phyloP scores from a whole-genome alignment of 2,888 invertebrate genomes.

The Heliconius sara region DNA sequence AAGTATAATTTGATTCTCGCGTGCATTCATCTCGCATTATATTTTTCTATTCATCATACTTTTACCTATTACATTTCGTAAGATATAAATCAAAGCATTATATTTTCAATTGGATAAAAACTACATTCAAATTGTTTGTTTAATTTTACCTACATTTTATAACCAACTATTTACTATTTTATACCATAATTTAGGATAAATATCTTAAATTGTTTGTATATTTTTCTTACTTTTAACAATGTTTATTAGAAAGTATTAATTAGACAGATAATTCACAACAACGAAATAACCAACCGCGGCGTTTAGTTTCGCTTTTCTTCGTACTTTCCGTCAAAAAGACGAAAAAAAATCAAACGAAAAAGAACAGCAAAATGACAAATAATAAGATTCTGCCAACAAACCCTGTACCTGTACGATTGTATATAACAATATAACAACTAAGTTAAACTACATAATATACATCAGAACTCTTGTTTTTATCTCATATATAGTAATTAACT shows the following conservation, averaged over 20 bases:
- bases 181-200: background rate
- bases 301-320: background rate
- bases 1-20: conserved; percentile 61
- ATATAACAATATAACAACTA: no score
- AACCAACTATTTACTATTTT: background rate
- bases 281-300: background rate
- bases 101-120: conserved; percentile 2
- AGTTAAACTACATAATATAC: background rate
- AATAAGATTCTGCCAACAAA: background rate
- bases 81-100: conserved; percentile 22
- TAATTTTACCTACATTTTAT: background rate
- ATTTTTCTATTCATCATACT: conserved; percentile 46
- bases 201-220: no score
- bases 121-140: background rate
- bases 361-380: background rate
- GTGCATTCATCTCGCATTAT: conserved; percentile 52
- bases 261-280: background rate
- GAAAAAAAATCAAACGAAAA: background rate
- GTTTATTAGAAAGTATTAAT: no score
- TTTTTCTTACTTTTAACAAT: background rate
- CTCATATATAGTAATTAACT: conserved; percentile 32
- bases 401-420: background rate
- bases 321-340: no score
- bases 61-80: conserved; percentile 4
- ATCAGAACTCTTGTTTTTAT: background rate